A percentile compares a stretch with the other conserved stretches of the same genome.
phyloP scores from a whole-genome alignment of 2,888 invertebrate species.

The Drosophila ustulata region DNA sequence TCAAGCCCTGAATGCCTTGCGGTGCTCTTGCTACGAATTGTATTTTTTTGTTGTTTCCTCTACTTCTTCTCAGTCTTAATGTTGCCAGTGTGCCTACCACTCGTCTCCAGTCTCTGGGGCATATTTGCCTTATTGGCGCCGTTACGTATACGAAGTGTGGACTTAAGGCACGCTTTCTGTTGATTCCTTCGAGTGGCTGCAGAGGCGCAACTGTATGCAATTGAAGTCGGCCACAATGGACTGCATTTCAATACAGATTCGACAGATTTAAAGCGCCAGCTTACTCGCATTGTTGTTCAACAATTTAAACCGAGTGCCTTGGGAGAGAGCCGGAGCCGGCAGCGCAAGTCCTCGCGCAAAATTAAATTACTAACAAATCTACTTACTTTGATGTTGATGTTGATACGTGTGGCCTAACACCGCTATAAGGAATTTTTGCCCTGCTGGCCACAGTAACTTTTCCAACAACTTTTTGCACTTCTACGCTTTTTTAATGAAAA shows the following conservation, averaged over 20 bases:
- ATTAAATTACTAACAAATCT: slow-evolving; percentile 54
- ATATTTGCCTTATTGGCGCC: slow-evolving; percentile 39
- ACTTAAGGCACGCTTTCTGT: background rate
- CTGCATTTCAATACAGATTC: slow-evolving; percentile 34
- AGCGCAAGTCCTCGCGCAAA: slow-evolving; percentile 27
- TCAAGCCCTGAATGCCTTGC: slow-evolving; percentile 68
- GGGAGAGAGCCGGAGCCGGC: background rate
- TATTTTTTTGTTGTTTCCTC: background rate
- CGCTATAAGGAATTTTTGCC: slow-evolving; percentile 23
- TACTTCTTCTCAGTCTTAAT: slow-evolving; percentile 35
- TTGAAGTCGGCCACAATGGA: slow-evolving; percentile 18
- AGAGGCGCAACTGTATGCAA: slow-evolving; percentile 27
- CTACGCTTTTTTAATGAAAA: slow-evolving; percentile 65
- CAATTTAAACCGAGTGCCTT: slow-evolving; percentile 19
- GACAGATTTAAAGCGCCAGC: slow-evolving; percentile 6
- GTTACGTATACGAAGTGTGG: slow-evolving; percentile 29
- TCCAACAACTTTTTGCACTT: slow-evolving; percentile 29
- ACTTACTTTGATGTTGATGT: slow-evolving; percentile 67
- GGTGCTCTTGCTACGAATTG: slow-evolving; percentile 48
- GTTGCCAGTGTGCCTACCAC: slow-evolving; percentile 25
- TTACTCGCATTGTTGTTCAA: background rate
- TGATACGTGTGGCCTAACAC: slow-evolving; percentile 28
- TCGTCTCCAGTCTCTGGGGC: slow-evolving; percentile 41
- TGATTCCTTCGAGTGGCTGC: slow-evolving; percentile 5
- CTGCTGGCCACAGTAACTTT: slow-evolving; percentile 29